Evolutionary conservation across 2,113 vertebrate species (phyloP).

Genomic region (Sakesphorus luctuosus): DNA sequence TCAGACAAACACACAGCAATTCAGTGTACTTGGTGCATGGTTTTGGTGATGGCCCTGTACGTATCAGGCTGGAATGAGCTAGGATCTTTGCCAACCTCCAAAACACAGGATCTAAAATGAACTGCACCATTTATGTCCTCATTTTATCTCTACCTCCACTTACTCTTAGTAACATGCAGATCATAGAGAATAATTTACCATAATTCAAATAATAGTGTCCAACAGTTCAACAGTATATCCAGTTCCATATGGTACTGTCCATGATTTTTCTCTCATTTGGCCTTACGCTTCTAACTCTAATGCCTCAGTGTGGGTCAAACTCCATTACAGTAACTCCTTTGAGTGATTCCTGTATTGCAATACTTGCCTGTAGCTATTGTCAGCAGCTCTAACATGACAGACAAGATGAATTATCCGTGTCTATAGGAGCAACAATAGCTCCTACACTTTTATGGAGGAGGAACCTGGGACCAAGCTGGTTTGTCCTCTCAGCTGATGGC

Average conservation of each 20-base stretch:
- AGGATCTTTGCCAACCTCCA: background rate
- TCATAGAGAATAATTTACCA: background rate
- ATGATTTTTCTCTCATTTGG: background rate
- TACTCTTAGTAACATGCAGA: background rate
- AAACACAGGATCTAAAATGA: background rate
- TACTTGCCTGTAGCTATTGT: constrained; percentile 21
- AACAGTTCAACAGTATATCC: background rate
- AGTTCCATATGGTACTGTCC: background rate
- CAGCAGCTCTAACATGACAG: constrained; percentile 10
- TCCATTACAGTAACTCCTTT: background rate
- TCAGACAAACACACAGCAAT: background rate
- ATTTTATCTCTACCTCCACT: background rate
- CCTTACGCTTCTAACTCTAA: background rate
- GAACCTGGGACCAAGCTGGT: background rate
- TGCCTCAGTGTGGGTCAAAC: background rate
- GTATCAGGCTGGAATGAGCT: background rate
- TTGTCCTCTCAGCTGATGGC: background rate
- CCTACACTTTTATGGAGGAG: background rate
- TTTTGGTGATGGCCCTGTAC: background rate
- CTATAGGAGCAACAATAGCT: background rate
- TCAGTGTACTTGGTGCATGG: background rate
- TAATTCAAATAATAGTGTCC: background rate
- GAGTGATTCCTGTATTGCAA: constrained; percentile 19
- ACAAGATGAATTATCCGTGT: constrained; percentile 20
- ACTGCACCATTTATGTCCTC: background rate